Evolutionary conservation across 2,113 vertebrate species (phyloP), one percentile per base, ranked within the genome.

Genomic region (Melanostigma gelatinosum): DNA sequence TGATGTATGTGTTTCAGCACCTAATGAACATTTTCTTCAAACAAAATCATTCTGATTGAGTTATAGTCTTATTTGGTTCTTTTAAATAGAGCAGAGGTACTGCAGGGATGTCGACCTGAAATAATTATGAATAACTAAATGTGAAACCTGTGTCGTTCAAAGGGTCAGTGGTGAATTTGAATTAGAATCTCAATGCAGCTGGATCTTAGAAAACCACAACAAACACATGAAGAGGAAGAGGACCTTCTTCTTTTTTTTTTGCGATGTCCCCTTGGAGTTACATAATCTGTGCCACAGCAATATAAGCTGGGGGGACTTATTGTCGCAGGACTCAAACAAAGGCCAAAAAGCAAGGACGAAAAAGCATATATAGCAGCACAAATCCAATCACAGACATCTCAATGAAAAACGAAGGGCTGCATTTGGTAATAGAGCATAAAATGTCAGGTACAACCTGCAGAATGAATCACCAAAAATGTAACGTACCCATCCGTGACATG

Each of bases 131-230:
- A 24, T 71, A n/a, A 68, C 20, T 54, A 20, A 58, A 69, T 20
- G 71, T 63, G 34, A 76, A 75, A 68, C 32, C 32, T 16, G 62
- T 48, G 10, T 36, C 54, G 61, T 75, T 81, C 64, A 82, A 72
- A 58, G 5, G 7, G 9, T 32, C 20, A 1, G 3, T 27, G 34
- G 24, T 79, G 64, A 42, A 65, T 32, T 36, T 72, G 1, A 34
- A 78, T 83, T 83, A 79, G 12, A 83, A 76, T 86, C 71, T 83
- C 68, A 87, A 84, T 85, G 73, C 38, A 38, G 34, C 42, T 72
- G 60, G 36, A 80, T 65, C 24, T 62, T 46, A 22, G 46, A n/a
- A 72, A 80, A 69, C 50, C 68, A 67, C 11, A 70, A 68, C 24
- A 44, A 73, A 57, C 16, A 78, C 69, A 82, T 80, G 29, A 77